A percentile compares a stretch with the other conserved stretches of the same genome.
Conservation (phyloP, 2,797 vertebrate species). For the Pipistrellus pipistrellus region DNA sequence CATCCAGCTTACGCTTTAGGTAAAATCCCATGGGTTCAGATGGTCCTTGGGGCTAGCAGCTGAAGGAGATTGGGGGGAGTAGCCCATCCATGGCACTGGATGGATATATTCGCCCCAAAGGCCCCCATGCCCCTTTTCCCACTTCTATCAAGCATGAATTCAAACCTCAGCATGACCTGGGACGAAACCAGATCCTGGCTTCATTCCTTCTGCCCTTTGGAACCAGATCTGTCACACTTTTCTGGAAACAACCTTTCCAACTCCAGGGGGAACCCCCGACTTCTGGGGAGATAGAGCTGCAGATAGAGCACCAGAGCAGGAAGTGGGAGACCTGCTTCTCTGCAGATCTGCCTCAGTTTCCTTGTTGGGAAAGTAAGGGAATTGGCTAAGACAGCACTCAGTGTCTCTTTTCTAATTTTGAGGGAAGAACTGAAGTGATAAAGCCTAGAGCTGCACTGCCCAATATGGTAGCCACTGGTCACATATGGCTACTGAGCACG, state of each 20-base stretch:
- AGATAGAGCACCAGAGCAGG: not conserved
- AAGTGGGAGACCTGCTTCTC: not conserved
- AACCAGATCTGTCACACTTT: not conserved
- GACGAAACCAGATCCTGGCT: not conserved
- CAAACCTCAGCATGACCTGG: not conserved
- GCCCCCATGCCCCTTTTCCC: not conserved
- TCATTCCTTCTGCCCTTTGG: not conserved
- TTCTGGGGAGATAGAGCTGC: not conserved
- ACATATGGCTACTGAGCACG: not conserved
- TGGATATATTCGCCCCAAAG: not conserved
- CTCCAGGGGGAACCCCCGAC: not conserved
- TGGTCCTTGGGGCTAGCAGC: not conserved
- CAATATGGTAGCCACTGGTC: not conserved
- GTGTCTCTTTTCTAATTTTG: not conserved
- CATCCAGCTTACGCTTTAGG: not conserved
- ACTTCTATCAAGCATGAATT: not conserved
- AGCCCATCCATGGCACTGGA: not conserved
- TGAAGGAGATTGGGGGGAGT: not conserved
- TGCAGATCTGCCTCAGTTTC: constrained; percentile 20
- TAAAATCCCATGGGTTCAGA: not conserved
- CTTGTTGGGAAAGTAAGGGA: not conserved
- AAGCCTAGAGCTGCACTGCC: too few species aligned
- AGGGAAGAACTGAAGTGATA: not conserved
- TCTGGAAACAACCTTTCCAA: not conserved
- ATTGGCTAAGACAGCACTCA: not conserved